These are phyloP conservation scores for Polymixis lichenea DNA, from an alignment of 2,888 invertebrate genomes.

Conservation along the genomic window DNA sequence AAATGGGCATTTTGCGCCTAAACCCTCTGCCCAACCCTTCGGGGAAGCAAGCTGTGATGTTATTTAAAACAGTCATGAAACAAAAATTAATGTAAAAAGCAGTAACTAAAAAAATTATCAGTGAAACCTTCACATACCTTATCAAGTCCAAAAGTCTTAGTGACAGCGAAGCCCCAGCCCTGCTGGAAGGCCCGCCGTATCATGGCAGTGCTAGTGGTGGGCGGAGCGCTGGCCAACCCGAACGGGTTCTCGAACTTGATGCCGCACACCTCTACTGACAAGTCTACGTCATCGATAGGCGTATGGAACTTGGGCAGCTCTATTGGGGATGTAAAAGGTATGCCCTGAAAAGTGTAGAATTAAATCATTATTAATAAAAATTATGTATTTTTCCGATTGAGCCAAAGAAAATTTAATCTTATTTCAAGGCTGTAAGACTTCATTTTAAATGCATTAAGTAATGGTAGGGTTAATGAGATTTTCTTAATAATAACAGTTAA, in stretches of 20 bases:
- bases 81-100: background rate
- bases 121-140: slow-evolving; percentile 91
- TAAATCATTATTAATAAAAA: background rate
- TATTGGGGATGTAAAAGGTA: slow-evolving; percentile 92
- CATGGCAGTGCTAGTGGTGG: slow-evolving; percentile 98
- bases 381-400: background rate
- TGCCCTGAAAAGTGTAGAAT: slow-evolving; percentile 84
- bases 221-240: slow-evolving; percentile 99
- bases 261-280: slow-evolving; percentile 98
- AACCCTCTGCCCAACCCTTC: too few species aligned
- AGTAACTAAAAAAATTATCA: background rate
- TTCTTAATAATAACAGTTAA: too few species aligned
- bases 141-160: slow-evolving; percentile 98
- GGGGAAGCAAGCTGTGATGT: too few species aligned
- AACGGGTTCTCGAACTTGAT: slow-evolving; percentile 99
- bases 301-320: slow-evolving; percentile 97
- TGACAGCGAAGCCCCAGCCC: slow-evolving; percentile 99
- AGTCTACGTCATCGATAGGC: slow-evolving; percentile 97
- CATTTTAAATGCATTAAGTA: too few species aligned
- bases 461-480: too few species aligned
- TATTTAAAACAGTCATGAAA: background rate
- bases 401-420: too few species aligned
- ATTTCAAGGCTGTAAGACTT: too few species aligned
- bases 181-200: slow-evolving; percentile 98
- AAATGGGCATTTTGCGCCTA: too few species aligned